Percentiles rank a stretch among this genome's conserved stretches.
Evolutionary conservation across 2,113 vertebrate species (phyloP).

Genomic region (Scophthalmus maximus): DNA sequence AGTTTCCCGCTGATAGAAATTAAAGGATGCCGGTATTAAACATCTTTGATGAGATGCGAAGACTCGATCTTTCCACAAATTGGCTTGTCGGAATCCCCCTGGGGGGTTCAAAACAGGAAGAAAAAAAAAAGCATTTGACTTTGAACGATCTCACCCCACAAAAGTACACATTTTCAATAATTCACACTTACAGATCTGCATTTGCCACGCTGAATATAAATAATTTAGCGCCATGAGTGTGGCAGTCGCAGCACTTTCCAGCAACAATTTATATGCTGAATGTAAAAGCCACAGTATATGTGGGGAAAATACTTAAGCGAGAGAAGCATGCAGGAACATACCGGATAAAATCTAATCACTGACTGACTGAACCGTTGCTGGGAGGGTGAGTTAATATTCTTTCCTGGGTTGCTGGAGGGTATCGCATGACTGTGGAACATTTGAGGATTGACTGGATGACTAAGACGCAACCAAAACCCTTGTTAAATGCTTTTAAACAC

Average conservation of each 20-base stretch:
- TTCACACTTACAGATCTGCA: conserved; percentile 76
- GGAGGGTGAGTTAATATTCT: conserved; percentile 24
- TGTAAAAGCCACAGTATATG: conserved; percentile 14
- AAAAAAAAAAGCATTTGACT: conserved; percentile 68
- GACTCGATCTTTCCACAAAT: conserved; percentile 56
- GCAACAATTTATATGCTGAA: conserved; percentile 48
- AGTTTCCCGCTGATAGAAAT: conserved; percentile 67
- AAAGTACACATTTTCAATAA: conserved; percentile 76
- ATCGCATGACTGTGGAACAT: conserved; percentile 33
- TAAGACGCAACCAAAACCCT: conserved; percentile 48
- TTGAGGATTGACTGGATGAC: conserved; percentile 41
- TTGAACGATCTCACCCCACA: conserved; percentile 67
- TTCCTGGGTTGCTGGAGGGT: conserved; percentile 40
- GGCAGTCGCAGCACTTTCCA: conserved; percentile 46
- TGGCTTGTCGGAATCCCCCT: conserved; percentile 56
- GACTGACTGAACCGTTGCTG: conserved; percentile 28
- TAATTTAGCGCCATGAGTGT: conserved; percentile 58
- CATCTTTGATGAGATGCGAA: conserved; percentile 70
- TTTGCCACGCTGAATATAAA: conserved; percentile 69
- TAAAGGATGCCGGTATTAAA: conserved; percentile 74
- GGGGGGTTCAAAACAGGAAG: conserved; percentile 45
- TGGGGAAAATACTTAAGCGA: neutral
- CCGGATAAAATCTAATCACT: conserved; percentile 14
- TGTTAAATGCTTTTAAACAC: conserved; percentile 33
- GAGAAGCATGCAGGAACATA: neutral